A percentile compares a stretch with the other conserved stretches of the same genome.
phyloP scores from a whole-genome alignment of 2,113 vertebrate species.

The Smithornis capensis region DNA sequence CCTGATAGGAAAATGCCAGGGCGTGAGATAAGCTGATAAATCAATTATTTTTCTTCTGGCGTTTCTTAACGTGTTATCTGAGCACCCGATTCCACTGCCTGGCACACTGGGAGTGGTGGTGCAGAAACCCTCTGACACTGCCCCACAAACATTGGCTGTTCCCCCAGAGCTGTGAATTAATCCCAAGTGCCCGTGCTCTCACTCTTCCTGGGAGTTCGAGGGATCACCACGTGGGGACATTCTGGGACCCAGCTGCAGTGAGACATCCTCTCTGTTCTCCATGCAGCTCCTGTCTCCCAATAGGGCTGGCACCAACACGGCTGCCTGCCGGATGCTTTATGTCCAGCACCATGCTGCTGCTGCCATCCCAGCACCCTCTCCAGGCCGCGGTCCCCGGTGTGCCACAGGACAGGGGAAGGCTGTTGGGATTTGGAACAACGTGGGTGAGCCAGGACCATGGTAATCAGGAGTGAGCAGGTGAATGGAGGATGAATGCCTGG shows the following conservation, averaged over 20 bases:
- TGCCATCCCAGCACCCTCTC: neutral
- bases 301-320: neutral
- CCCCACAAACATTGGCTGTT: rapidly evolving
- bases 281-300: rapidly evolving
- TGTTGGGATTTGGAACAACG: too few species aligned
- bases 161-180: neutral
- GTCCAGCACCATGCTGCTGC: neutral
- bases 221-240: rapidly evolving
- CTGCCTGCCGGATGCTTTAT: rapidly evolving
- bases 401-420: neutral
- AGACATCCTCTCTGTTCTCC: neutral
- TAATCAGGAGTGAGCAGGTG: neutral
- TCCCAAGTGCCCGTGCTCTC: rapidly evolving
- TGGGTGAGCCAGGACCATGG: rapidly evolving
- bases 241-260: rapidly evolving
- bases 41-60: neutral
- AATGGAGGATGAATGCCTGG: neutral
- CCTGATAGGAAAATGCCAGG: neutral
- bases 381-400: rapidly evolving
- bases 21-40: neutral
- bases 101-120: rapidly evolving
- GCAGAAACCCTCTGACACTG: neutral
- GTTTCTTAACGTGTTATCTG: neutral
- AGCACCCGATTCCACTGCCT: neutral
- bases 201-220: rapidly evolving